These are phyloP conservation scores for Athalia cordata DNA, from an alignment of 2,888 invertebrate species.

Conservation along the genomic window DNA sequence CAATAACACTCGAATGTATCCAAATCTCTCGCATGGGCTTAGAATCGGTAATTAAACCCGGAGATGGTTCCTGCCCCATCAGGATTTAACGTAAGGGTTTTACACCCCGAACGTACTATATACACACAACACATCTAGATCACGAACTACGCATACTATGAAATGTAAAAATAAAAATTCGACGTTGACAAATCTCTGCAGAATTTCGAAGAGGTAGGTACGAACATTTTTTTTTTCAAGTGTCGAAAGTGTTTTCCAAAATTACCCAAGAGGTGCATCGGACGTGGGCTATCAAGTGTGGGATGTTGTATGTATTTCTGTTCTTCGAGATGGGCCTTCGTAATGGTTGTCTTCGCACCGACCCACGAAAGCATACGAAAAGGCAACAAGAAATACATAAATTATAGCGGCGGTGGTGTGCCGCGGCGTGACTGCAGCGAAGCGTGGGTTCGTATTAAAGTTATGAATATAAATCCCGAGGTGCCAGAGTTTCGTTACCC, in stretches of 20 bases:
- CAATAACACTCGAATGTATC: conserved; percentile 58
- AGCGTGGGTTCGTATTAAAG: conserved; percentile 67
- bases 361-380: background rate
- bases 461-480: conserved; percentile 70
- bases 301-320: background rate
- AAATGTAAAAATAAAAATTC: too few species aligned
- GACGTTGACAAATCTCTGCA: too few species aligned
- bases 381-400: conserved; percentile 62
- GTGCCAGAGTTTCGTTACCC: conserved; percentile 52
- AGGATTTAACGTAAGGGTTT: conserved; percentile 44
- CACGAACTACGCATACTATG: background rate
- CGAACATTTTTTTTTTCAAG: background rate
- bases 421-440: conserved; percentile 66
- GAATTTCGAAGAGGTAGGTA: background rate
- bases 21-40: conserved; percentile 53
- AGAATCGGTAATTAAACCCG: conserved; percentile 64
- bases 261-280: too few species aligned
- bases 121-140: background rate
- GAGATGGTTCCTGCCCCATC: conserved; percentile 51
- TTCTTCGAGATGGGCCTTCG: conserved; percentile 6
- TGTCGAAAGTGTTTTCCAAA: too few species aligned
- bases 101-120: conserved; percentile 24
- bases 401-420: conserved; percentile 57
- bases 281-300: too few species aligned
- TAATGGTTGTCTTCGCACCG: background rate